Evolutionary conservation across 2,797 vertebrate genomes (phyloP).

Genomic region (Rhynchotus rufescens): DNA sequence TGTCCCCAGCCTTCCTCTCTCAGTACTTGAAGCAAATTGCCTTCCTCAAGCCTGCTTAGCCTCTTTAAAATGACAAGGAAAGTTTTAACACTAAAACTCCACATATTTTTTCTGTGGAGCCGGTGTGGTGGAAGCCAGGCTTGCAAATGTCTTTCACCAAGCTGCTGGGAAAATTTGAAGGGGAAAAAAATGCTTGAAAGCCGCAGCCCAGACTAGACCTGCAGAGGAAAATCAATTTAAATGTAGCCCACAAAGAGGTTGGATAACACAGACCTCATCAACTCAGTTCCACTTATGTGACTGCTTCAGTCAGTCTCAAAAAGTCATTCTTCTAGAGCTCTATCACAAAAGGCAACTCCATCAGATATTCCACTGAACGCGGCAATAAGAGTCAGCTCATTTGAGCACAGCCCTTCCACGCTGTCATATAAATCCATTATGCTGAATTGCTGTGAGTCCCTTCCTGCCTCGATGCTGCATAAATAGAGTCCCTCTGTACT

Average conservation of each 20-base stretch:
- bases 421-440: background rate
- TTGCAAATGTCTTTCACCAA: conserved; percentile 4
- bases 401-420: background rate
- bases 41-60: background rate
- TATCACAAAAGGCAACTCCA: conserved; percentile 8
- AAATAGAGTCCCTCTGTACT: background rate
- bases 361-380: conserved; percentile 22
- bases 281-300: background rate
- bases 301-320: background rate
- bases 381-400: background rate
- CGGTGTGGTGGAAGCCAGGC: background rate
- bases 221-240: conserved; percentile 50
- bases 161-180: conserved; percentile 9
- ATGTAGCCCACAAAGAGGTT: conserved; percentile 25
- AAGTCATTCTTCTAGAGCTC: conserved; percentile 48
- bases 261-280: conserved; percentile 1
- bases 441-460: background rate
- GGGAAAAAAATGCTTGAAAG: background rate
- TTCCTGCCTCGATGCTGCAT: background rate
- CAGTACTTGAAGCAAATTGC: background rate
- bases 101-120: background rate
- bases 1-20: background rate
- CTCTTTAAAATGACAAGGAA: background rate
- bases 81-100: background rate
- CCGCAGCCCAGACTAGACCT: background rate